Percentiles rank a stretch among this genome's conserved stretches.
phyloP scores from a whole-genome alignment of 2,888 invertebrate species.

The Tachystola acroxantha region DNA sequence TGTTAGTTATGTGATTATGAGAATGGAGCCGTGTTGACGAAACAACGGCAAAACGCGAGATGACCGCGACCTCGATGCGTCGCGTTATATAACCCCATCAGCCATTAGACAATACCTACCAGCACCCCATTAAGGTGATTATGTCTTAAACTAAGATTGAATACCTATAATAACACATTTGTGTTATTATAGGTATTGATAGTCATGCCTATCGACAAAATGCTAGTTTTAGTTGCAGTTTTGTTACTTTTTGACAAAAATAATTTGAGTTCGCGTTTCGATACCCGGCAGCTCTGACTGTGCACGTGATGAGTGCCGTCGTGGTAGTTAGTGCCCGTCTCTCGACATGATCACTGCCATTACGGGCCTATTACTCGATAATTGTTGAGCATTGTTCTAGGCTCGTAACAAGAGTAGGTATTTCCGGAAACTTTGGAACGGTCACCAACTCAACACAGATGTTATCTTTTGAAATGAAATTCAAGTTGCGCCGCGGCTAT shows the following conservation, averaged over 20 bases:
- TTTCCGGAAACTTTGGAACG: conserved; percentile 6
- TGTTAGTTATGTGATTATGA: not conserved
- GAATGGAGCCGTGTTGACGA: not conserved
- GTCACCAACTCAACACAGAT: conserved; percentile 1
- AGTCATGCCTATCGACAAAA: no score
- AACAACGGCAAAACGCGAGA: conserved; percentile 2
- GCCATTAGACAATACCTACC: conserved; percentile 5
- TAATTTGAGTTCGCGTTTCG: no score
- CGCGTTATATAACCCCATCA: conserved; percentile 7
- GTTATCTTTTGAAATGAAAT: conserved; percentile 1
- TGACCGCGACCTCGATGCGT: conserved; percentile 9
- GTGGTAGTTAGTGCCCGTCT: not conserved
- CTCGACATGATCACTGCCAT: conserved; percentile 1
- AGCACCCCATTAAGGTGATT: not conserved
- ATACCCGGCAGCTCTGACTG: no score
- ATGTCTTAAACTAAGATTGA: no score
- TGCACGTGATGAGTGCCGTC: no score
- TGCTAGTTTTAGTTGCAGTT: no score
- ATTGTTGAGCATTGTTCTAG: conserved; percentile 6
- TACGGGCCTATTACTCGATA: conserved; percentile 3
- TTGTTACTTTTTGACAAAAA: no score
- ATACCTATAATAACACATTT: no score
- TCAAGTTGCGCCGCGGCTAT: not conserved
- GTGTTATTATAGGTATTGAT: no score
- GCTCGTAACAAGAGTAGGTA: not conserved